phyloP scores from a whole-genome alignment of 2,797 vertebrate genomes.

The Sternotherus odoratus region DNA sequence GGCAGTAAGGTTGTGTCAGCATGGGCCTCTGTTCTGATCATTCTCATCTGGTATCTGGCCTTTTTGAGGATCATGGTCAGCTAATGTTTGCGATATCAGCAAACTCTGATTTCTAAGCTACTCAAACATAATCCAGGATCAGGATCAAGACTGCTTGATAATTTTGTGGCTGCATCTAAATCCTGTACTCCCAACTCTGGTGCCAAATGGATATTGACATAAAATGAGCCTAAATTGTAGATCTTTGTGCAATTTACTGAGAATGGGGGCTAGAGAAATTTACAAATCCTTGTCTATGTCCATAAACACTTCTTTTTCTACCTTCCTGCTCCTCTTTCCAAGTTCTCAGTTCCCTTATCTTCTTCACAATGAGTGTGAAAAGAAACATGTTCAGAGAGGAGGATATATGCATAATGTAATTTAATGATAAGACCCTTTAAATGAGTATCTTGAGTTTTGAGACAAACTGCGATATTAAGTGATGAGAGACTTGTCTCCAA shows the following conservation, averaged over 20 bases:
- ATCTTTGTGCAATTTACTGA: background rate
- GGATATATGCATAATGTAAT: background rate
- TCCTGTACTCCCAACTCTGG: background rate
- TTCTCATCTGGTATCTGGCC: background rate
- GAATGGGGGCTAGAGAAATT: fast-evolving
- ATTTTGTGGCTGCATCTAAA: background rate
- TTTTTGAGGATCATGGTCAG: background rate
- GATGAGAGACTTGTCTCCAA: background rate
- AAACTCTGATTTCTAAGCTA: background rate
- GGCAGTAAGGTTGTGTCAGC: background rate
- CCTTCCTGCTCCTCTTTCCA: background rate
- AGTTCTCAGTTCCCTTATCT: background rate
- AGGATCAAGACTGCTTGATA: background rate
- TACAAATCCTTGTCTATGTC: background rate
- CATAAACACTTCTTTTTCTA: background rate
- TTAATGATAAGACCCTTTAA: slow-evolving; percentile 7
- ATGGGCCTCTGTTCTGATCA: background rate
- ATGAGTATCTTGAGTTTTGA: slow-evolving; percentile 40
- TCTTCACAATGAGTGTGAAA: background rate
- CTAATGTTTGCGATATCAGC: background rate
- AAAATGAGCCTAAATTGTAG: fast-evolving
- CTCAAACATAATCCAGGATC: background rate
- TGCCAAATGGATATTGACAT: background rate
- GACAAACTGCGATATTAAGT: background rate
- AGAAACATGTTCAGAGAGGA: background rate